A percentile compares a stretch with the other conserved stretches of the same genome.
Evolutionary conservation across 2,888 invertebrate genomes (phyloP).

Genomic region (Oscheius sp.): DNA sequence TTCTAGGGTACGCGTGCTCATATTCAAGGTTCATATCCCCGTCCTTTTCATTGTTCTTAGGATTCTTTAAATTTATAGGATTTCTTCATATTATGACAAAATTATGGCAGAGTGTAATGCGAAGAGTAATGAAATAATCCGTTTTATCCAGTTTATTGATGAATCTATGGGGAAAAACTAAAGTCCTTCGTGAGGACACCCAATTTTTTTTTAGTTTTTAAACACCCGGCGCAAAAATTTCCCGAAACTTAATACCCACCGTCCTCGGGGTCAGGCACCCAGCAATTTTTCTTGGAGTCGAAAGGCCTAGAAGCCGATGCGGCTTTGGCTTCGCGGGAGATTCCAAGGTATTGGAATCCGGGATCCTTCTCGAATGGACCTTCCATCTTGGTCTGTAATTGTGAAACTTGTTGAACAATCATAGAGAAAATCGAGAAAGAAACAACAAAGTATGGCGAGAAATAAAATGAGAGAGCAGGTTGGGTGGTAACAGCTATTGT

Average conservation of each 20-base stretch:
- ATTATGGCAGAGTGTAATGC: too few species aligned
- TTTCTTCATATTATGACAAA: too few species aligned
- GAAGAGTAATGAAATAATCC: too few species aligned
- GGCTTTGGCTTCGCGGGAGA: conserved; percentile 59
- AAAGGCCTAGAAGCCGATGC: conserved; percentile 67
- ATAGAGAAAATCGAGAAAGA: neutral
- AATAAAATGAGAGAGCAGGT: neutral
- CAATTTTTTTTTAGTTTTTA: too few species aligned
- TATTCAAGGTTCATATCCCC: too few species aligned
- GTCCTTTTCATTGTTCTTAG: too few species aligned
- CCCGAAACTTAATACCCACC: conserved; percentile 74
- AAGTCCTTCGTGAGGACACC: too few species aligned
- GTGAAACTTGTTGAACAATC: neutral
- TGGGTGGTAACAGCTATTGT: neutral
- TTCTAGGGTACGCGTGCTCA: too few species aligned
- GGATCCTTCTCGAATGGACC: conserved; percentile 68
- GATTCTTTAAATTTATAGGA: too few species aligned
- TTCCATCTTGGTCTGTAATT: neutral
- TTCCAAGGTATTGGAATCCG: conserved; percentile 66
- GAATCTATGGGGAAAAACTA: too few species aligned
- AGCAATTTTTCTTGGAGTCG: conserved; percentile 99
- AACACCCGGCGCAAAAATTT: too few species aligned
- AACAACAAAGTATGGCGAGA: neutral
- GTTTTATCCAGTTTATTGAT: too few species aligned
- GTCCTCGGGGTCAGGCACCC: conserved; percentile 98